Evolutionary conservation across 2,797 vertebrate genomes (phyloP).

Genomic region (Discoglossus pictus): DNA sequence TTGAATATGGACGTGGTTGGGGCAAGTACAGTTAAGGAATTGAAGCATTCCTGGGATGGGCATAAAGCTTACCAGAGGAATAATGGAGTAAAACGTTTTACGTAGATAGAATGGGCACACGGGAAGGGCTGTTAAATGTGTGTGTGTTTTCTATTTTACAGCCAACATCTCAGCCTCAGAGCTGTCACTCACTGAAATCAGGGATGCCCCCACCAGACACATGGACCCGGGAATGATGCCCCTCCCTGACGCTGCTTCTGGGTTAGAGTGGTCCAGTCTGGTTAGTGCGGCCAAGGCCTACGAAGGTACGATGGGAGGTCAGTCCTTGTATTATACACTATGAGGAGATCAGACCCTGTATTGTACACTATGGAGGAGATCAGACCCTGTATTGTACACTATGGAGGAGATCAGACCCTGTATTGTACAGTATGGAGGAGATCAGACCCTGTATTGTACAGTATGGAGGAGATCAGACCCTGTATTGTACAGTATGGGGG

Average conservation of each 20-base stretch:
- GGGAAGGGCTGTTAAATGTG: too few species aligned
- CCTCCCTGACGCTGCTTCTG: conserved; percentile 83
- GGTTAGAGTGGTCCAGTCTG: conserved; percentile 90
- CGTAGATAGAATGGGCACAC: too few species aligned
- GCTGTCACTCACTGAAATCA: conserved; percentile 79
- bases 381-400: background rate
- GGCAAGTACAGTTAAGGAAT: too few species aligned
- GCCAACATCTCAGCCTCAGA: conserved; percentile 84
- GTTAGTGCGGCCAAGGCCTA: conserved; percentile 89
- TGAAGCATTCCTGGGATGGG: too few species aligned
- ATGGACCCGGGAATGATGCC: conserved; percentile 88
- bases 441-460: background rate
- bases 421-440: background rate
- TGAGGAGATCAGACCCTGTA: background rate
- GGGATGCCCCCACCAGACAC: conserved; percentile 78
- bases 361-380: background rate
- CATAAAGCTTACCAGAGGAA: too few species aligned
- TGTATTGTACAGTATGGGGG: background rate
- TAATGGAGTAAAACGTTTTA: too few species aligned
- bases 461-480: background rate
- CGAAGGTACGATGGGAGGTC: conserved; percentile 74
- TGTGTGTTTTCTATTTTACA: conserved; percentile 50
- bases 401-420: background rate
- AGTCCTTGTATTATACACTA: background rate
- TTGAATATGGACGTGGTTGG: too few species aligned